phyloP scores from a whole-genome alignment of 1,140 invertebrate species.

The Calliopsis andreniformis region DNA sequence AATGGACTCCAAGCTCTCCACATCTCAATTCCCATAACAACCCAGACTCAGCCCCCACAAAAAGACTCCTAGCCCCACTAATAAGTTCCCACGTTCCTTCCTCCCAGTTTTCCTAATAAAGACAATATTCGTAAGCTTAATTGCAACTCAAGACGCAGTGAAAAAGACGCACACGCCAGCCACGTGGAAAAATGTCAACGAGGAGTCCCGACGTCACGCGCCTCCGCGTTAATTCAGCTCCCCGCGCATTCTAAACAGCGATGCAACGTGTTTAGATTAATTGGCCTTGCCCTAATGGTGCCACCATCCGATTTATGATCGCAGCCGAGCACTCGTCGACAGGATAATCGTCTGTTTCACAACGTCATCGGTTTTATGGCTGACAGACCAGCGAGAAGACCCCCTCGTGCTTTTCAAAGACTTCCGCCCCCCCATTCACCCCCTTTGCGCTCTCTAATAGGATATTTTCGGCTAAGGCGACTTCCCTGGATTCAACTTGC shows the following conservation, averaged over 20 bases:
- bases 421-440: slow-evolving; percentile 36
- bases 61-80: too few relatives aligned
- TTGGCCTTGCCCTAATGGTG: slow-evolving; percentile 31
- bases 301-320: slow-evolving; percentile 6
- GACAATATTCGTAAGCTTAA: too few relatives aligned
- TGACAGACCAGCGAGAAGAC: neutral
- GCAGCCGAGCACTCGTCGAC: neutral
- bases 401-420: slow-evolving; percentile 39
- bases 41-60: too few relatives aligned
- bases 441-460: slow-evolving; percentile 31
- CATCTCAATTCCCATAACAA: too few relatives aligned
- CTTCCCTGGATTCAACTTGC: slow-evolving; percentile 22
- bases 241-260: slow-evolving; percentile 7
- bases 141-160: too few relatives aligned
- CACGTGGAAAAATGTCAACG: neutral
- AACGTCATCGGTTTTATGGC: slow-evolving; percentile 41
- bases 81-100: too few relatives aligned
- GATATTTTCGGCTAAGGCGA: slow-evolving; percentile 51
- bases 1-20: too few relatives aligned
- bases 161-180: too few relatives aligned
- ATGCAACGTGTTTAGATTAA: slow-evolving; percentile 14
- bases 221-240: neutral
- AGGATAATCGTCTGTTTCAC: slow-evolving; percentile 40
- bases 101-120: too few relatives aligned
- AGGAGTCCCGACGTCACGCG: neutral